Conservation (phyloP, 1,140 invertebrate genomes). For the Drosophila ficusphila region DNA sequence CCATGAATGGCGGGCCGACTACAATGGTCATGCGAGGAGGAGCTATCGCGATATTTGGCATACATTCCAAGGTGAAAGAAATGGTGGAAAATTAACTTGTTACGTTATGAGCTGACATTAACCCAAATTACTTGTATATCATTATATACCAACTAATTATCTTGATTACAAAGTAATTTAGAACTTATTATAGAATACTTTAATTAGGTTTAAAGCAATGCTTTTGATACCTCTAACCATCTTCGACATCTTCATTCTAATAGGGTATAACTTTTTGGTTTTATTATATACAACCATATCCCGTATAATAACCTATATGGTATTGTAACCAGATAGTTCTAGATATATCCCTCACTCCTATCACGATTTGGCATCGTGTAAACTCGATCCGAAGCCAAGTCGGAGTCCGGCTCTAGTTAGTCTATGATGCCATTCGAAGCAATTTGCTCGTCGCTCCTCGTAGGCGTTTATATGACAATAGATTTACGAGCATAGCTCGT, state of each 20-base stretch:
- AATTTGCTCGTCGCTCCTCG: constrained; percentile 54
- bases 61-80: neutral
- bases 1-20: constrained; percentile 35
- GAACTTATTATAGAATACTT: too few species aligned
- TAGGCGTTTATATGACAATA: constrained; percentile 80
- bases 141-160: too few species aligned
- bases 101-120: too few species aligned
- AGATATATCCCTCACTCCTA: neutral
- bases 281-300: too few species aligned
- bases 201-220: too few species aligned
- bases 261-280: too few species aligned
- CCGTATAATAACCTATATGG: too few species aligned
- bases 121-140: too few species aligned
- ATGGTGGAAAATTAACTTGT: neutral
- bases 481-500: constrained; percentile 74
- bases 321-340: neutral
- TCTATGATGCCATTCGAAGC: constrained; percentile 50
- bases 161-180: too few species aligned
- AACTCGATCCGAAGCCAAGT: constrained; percentile 10
- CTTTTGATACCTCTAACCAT: too few species aligned
- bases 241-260: too few species aligned
- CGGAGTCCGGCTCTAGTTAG: constrained; percentile 27
- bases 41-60: neutral
- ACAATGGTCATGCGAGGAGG: constrained; percentile 21
- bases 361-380: constrained; percentile 24